A percentile compares a stretch with the other conserved stretches of the same genome.
phyloP scores from a whole-genome alignment of 2,888 invertebrate species.

The Nezara viridula region DNA sequence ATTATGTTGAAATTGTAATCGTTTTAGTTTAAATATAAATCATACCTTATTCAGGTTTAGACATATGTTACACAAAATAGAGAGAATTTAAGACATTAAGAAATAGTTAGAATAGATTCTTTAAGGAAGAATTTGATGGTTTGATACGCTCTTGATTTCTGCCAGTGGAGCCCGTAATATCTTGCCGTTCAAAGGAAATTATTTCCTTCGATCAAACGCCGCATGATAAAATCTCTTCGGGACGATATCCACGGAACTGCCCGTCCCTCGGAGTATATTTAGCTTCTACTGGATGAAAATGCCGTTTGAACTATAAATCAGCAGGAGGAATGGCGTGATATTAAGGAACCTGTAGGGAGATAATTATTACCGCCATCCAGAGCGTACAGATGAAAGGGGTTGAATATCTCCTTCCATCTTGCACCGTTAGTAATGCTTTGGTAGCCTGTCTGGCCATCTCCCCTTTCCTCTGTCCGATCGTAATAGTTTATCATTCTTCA shows the following conservation, averaged over 20 bases:
- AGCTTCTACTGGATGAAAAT: neutral
- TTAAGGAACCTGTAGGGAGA: constrained; percentile 8
- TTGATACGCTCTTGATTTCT: neutral
- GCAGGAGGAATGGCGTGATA: constrained; percentile 4
- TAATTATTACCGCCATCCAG: constrained; percentile 25
- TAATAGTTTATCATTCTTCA: constrained; percentile 23
- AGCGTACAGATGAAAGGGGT: neutral
- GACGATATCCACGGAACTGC: neutral
- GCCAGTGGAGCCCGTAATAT: neutral
- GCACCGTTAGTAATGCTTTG: neutral
- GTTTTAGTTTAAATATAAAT: neutral
- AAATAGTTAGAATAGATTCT: too few species aligned
- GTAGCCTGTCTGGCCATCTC: neutral
- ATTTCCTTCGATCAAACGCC: neutral
- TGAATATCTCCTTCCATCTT: neutral
- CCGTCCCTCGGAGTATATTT: neutral
- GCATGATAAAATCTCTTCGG: neutral
- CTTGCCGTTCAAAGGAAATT: neutral
- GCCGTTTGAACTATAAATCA: constrained; percentile 13
- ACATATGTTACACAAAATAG: too few species aligned
- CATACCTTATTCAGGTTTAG: too few species aligned
- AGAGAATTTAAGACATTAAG: too few species aligned
- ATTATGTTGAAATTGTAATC: neutral
- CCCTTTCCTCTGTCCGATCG: neutral
- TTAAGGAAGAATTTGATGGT: too few species aligned